These are phyloP conservation scores for Hydra vulgaris DNA, from an alignment of 30 jellyfish, hydroid and myxozoan species.

Conservation along the genomic window DNA sequence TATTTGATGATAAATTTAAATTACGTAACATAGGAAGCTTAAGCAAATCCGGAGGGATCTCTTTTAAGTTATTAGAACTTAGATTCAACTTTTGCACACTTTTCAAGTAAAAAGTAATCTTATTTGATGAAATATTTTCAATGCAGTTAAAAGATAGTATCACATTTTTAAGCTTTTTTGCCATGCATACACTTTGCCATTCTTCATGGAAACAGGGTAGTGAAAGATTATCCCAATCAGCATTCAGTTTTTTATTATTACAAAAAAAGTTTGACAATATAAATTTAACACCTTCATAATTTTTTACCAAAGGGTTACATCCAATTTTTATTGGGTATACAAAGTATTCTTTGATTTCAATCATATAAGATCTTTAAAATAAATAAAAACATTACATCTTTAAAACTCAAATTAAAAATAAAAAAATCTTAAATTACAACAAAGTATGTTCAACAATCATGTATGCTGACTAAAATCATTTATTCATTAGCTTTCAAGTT, in stretches of 20 bases:
- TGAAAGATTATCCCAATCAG: slow-evolving; percentile 78
- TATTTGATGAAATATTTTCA: neutral
- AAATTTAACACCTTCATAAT: slow-evolving; percentile 31
- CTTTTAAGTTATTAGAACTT: slow-evolving; percentile 31
- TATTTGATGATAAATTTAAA: slow-evolving; percentile 50
- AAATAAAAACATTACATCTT: too few species aligned
- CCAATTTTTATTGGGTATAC: neutral
- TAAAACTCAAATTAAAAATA: neutral
- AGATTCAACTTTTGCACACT: slow-evolving; percentile 39
- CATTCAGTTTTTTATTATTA: slow-evolving; percentile 22
- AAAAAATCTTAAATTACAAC: neutral
- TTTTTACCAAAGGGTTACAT: neutral
- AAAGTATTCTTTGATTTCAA: neutral
- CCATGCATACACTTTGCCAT: slow-evolving; percentile 43
- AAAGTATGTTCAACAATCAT: neutral
- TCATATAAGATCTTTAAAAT: neutral
- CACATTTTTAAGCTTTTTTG: slow-evolving; percentile 33
- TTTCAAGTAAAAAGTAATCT: slow-evolving; percentile 3
- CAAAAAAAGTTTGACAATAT: slow-evolving; percentile 44
- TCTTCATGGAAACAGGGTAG: slow-evolving; percentile 23
- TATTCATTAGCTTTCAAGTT: too few species aligned
- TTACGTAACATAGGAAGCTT: slow-evolving; percentile 50
- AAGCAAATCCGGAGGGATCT: slow-evolving; percentile 38
- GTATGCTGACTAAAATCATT: too few species aligned
- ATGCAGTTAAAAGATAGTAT: slow-evolving; percentile 3